These are phyloP conservation scores for Pasiphila rectangulata DNA, from an alignment of 2,888 invertebrate species.

Conservation along the genomic window DNA sequence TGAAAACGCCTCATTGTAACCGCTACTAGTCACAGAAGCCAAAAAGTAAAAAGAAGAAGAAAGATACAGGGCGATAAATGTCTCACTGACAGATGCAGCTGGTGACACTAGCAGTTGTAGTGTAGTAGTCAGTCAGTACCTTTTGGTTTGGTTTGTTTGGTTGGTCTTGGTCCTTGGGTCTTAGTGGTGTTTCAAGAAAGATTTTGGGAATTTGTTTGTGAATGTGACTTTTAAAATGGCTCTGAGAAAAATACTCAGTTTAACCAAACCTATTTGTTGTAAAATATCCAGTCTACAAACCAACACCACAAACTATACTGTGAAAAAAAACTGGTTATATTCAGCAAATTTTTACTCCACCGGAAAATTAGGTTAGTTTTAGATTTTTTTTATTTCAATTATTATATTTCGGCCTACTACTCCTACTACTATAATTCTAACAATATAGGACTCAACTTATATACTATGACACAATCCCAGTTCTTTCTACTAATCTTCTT, in stretches of 20 bases:
- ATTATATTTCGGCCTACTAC: too few relatives aligned
- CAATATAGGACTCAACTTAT: too few relatives aligned
- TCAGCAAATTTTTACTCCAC: conserved; percentile 60
- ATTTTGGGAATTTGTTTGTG: conserved; percentile 36
- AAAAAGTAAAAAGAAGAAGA: too few relatives aligned
- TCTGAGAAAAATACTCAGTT: conserved; percentile 64
- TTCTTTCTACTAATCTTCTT: background rate
- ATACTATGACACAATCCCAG: conserved; percentile 3
- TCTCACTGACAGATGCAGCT: too few relatives aligned
- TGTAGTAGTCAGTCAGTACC: too few relatives aligned
- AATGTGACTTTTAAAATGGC: conserved; percentile 64
- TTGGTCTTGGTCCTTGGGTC: too few relatives aligned
- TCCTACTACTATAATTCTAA: too few relatives aligned
- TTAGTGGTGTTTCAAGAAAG: background rate
- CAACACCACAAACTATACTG: conserved; percentile 49
- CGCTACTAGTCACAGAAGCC: too few relatives aligned
- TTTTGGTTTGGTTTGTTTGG: too few relatives aligned
- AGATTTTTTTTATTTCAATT: background rate
- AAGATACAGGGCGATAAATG: too few relatives aligned
- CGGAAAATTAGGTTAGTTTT: conserved; percentile 73
- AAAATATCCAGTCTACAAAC: conserved; percentile 52
- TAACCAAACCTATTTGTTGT: conserved; percentile 59
- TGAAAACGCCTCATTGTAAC: too few relatives aligned
- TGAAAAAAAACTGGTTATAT: conserved; percentile 57
- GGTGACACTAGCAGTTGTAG: too few relatives aligned